Base-by-base conservation (phyloP, 2,888 invertebrate genomes). In the Drosophila histrio region DNA sequence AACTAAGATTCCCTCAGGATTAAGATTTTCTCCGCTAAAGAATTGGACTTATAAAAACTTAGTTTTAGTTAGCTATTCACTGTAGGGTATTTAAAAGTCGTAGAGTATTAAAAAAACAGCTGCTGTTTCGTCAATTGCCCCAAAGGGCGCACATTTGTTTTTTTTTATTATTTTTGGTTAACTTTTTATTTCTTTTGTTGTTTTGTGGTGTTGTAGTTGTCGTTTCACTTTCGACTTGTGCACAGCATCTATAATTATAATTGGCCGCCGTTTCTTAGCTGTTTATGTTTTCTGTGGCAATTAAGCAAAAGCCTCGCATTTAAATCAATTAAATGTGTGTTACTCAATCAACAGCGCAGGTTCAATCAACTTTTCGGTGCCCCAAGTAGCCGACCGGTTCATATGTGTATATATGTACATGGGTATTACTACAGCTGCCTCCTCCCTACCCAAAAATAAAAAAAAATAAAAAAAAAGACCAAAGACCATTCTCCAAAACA, bases 251-350 rank as follows among this genome's bases (percentile, higher is more conserved):
- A 63, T 54, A 67, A 59, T 68, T 77, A 61, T 75, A 67, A 61
- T 64, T 78, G 74, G 46, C 52, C 53, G 63, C 61, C 43, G 49
- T 59, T 65, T 50, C 50, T 57, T 59, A 47, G 53, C 71, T 60
- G 60, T 77, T 77, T 64, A 67, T 66, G 63, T 80, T 79, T 79
- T 68, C 75, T 78, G 77, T 60, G 63, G 65, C 76, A 80, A 76
- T 80, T 80, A 80, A 77, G 69, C 76, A 72, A 61, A 80, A 77
- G 73, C 59, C 56, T 53, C 59, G 34, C 69, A 72, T 84, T 84
- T 67, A 79, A 85, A 85, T 81, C 85, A 81, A 85, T 81, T 84
- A 81, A 81, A 84, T 81, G 78, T 74, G 69, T 81, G 85, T 81
- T 81, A 85, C 82, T 77, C 85, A 81, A 81, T 81, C 77, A 68